Percentiles rank a stretch among this genome's conserved stretches.
Conservation (phyloP, 2,888 invertebrate species). For the Scaptomyza tumidula region DNA sequence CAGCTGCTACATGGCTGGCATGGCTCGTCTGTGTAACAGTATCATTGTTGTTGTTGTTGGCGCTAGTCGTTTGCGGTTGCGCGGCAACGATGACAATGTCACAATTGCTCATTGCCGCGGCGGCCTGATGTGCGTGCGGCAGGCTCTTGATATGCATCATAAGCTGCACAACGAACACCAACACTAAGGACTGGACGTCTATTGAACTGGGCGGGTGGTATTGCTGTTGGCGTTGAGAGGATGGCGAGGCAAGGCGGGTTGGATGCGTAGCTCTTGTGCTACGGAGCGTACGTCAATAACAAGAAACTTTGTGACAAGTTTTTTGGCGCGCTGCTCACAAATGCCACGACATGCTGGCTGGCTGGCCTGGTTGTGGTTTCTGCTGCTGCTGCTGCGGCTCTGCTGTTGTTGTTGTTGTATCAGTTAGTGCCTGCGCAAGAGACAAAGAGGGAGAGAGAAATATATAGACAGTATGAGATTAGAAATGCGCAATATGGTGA, state of each 20-base stretch:
- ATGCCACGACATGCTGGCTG: constrained; percentile 66
- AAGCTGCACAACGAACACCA: constrained; percentile 37
- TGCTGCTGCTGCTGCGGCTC: constrained; percentile 32
- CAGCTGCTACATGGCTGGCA: constrained; percentile 67
- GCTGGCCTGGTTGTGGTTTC: constrained; percentile 59
- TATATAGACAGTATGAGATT: constrained; percentile 22
- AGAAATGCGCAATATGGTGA: constrained; percentile 37
- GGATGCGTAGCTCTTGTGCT: constrained; percentile 25
- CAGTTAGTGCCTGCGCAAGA: constrained; percentile 52
- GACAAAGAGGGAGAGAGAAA: constrained; percentile 12
- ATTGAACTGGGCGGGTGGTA: constrained; percentile 44
- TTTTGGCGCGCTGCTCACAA: constrained; percentile 65
- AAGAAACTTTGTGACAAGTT: constrained; percentile 63
- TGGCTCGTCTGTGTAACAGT: constrained; percentile 74
- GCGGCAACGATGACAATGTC: constrained; percentile 84
- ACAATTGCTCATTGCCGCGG: constrained; percentile 83
- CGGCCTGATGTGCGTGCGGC: constrained; percentile 82
- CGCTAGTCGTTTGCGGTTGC: constrained; percentile 79
- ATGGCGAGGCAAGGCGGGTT: constrained; percentile 1
- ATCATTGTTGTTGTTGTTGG: constrained; percentile 77
- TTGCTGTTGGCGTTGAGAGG: background rate
- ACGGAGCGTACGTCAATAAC: constrained; percentile 52
- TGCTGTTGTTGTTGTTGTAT: constrained; percentile 36
- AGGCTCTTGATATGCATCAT: constrained; percentile 82
- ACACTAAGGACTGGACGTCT: constrained; percentile 47